These are phyloP conservation scores for Itoplectis maculator DNA, from an alignment of 2,888 invertebrate genomes.

Conservation along the genomic window DNA sequence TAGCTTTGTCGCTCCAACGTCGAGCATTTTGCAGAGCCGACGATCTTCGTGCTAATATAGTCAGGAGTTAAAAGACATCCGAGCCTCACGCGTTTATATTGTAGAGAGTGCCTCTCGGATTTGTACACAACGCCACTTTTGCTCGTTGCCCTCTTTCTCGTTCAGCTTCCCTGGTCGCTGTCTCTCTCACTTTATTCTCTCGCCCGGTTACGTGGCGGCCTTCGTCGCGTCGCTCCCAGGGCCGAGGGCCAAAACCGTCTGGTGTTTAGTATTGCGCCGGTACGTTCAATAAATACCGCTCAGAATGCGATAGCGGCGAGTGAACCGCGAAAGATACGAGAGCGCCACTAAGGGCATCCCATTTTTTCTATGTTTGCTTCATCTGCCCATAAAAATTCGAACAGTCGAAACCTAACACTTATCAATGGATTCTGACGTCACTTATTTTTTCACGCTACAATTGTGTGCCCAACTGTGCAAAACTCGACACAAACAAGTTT, in stretches of 20 bases:
- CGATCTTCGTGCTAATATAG: conserved; percentile 72
- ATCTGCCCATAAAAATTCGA: conserved; percentile 55
- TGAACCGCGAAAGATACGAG: not conserved
- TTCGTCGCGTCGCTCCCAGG: conserved; percentile 75
- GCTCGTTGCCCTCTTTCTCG: not conserved
- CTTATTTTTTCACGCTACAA: conserved; percentile 2
- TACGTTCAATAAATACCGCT: conserved; percentile 75
- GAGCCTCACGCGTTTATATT: conserved; percentile 49
- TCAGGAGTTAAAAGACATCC: conserved; percentile 71
- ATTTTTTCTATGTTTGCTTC: conserved; percentile 50
- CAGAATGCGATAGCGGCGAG: conserved; percentile 33
- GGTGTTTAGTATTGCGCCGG: conserved; percentile 74
- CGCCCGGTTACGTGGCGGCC: conserved; percentile 76
- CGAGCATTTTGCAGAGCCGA: conserved; percentile 33
- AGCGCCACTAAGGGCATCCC: conserved; percentile 72
- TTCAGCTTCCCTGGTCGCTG: conserved; percentile 8
- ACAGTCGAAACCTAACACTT: too few species aligned
- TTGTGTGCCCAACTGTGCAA: not conserved
- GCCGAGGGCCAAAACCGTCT: conserved; percentile 81
- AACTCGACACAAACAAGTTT: not conserved
- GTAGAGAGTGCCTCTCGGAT: conserved; percentile 25
- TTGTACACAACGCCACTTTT: conserved; percentile 9
- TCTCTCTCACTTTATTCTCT: conserved; percentile 42
- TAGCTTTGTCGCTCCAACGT: conserved; percentile 37
- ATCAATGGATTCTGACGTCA: conserved; percentile 46